Percentiles rank a stretch among this genome's conserved stretches.
These are phyloP conservation scores for Corythoichthys intestinalis DNA, from an alignment of 2,113 vertebrate genomes.

Conservation along the genomic window DNA sequence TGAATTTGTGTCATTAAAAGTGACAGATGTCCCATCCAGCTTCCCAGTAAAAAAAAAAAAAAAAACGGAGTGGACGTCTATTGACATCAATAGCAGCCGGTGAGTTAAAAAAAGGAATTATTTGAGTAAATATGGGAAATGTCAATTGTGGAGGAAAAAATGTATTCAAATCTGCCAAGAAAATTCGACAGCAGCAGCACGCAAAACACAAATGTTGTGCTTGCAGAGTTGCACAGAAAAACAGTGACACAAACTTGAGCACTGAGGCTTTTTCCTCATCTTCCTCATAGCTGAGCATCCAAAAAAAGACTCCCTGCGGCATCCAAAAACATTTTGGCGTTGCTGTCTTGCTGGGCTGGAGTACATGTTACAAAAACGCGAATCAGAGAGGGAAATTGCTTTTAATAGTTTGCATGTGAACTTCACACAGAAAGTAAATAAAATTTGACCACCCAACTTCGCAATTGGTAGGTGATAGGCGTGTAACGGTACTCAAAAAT, in stretches of 20 bases:
- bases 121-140: not conserved
- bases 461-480: too few relatives aligned
- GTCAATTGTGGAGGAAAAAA: not conserved
- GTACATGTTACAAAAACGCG: slow-evolving; percentile 35
- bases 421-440: too few relatives aligned
- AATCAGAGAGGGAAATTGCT: slow-evolving; percentile 9
- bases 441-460: too few relatives aligned
- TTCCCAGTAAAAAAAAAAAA: too few relatives aligned
- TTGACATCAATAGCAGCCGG: too few relatives aligned
- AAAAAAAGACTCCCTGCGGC: slow-evolving; percentile 33
- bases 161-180: not conserved
- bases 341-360: slow-evolving; percentile 23
- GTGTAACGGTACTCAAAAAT: too few relatives aligned
- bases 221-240: not conserved
- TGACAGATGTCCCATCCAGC: too few relatives aligned
- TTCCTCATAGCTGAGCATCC: slow-evolving; percentile 47
- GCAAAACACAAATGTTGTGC: not conserved
- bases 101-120: too few relatives aligned
- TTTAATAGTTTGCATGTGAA: slow-evolving; percentile 29
- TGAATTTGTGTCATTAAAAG: too few relatives aligned
- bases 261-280: slow-evolving; percentile 12
- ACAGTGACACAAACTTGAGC: not conserved
- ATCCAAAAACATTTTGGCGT: slow-evolving; percentile 17
- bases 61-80: too few relatives aligned
- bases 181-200: not conserved